phyloP scores from a whole-genome alignment of 1,140 invertebrate genomes.

The Aleiodes sp. region DNA sequence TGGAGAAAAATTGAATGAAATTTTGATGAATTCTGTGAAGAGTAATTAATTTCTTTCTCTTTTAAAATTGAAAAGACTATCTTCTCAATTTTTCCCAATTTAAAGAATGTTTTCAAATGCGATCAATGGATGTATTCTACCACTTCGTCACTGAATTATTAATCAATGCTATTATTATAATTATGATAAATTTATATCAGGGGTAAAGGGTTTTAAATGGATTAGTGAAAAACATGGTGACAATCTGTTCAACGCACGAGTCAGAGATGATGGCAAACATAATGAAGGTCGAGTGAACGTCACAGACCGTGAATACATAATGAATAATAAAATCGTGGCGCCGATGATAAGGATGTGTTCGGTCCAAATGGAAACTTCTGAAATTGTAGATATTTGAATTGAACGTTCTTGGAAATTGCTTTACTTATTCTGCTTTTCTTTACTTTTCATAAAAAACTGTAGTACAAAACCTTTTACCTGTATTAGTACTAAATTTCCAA shows the following conservation, averaged over 20 bases:
- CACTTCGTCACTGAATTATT: not conserved
- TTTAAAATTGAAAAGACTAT: too few species aligned
- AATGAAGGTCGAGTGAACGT: constrained; percentile 40
- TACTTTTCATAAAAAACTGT: not conserved
- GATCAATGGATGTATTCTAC: too few species aligned
- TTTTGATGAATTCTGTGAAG: too few species aligned
- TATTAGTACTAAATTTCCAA: constrained; percentile 89
- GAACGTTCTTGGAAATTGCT: not conserved
- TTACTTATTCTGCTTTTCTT: not conserved
- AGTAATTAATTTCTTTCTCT: too few species aligned
- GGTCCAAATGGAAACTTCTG: constrained; percentile 18
- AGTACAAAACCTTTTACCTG: constrained; percentile 64
- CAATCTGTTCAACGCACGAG: constrained; percentile 14
- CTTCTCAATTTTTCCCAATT: too few species aligned
- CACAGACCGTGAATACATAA: constrained; percentile 38
- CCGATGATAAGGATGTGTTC: constrained; percentile 44
- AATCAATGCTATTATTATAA: not conserved
- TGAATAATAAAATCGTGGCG: constrained; percentile 48
- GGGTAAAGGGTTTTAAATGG: not conserved
- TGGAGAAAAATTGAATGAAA: too few species aligned
- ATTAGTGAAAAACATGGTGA: constrained; percentile 21
- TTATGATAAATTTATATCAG: too few species aligned
- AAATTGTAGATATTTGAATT: not conserved
- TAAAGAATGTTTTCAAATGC: too few species aligned
- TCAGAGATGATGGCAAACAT: constrained; percentile 31